phyloP scores from a whole-genome alignment of 2,797 vertebrate genomes.

The Helostoma temminkii region DNA sequence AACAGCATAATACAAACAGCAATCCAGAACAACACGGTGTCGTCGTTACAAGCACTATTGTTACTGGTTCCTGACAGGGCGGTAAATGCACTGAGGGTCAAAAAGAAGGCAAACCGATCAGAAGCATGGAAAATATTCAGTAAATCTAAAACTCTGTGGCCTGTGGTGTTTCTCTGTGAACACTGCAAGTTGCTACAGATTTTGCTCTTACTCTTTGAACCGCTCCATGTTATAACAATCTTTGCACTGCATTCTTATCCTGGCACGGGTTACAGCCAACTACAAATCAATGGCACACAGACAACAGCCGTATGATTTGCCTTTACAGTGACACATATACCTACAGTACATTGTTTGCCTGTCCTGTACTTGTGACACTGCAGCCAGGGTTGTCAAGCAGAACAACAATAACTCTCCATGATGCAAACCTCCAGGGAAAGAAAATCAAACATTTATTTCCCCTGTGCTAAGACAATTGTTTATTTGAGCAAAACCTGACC shows the following conservation, averaged over 20 bases:
- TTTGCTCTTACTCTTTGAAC: neutral
- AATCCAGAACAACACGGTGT: neutral
- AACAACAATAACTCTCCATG: slow-evolving; percentile 22
- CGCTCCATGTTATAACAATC: neutral
- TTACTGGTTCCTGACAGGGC: neutral
- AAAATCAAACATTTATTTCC: slow-evolving; percentile 34
- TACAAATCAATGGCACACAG: neutral
- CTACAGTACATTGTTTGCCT: neutral
- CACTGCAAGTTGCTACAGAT: neutral
- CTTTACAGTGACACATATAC: neutral
- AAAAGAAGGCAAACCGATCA: neutral
- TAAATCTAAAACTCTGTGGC: neutral
- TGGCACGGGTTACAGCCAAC: neutral
- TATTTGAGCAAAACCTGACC: slow-evolving; percentile 59
- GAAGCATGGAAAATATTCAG: neutral
- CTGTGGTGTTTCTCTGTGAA: neutral
- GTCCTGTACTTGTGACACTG: neutral
- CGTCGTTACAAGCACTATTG: neutral
- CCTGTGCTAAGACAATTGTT: slow-evolving; percentile 25
- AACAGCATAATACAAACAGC: slow-evolving; percentile 36
- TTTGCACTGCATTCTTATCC: slow-evolving; percentile 10
- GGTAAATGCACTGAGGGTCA: neutral
- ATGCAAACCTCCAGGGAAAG: slow-evolving; percentile 32
- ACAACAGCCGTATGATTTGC: neutral
- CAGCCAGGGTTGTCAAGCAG: neutral